Percentiles rank a stretch among this genome's conserved stretches.
Evolutionary conservation across 2,888 invertebrate genomes (phyloP).

Genomic region (Loripinus fragilis): DNA sequence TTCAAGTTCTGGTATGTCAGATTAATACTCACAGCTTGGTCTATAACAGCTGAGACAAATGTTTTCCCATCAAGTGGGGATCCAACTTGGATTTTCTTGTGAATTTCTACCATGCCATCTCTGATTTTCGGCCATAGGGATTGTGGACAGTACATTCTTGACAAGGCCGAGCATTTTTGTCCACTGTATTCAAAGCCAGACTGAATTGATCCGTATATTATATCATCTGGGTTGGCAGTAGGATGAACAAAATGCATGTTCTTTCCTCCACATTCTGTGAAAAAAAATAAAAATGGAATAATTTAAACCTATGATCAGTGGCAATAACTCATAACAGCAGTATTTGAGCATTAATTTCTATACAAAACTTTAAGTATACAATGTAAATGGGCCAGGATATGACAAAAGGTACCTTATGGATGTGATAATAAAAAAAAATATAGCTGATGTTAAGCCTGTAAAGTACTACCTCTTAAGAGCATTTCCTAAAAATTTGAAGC

Average conservation of each 20-base stretch:
- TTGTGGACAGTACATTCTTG: constrained; percentile 97
- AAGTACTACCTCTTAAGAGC: too few species aligned
- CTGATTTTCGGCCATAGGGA: constrained; percentile 91
- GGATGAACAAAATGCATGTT: constrained; percentile 99
- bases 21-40: constrained; percentile 84
- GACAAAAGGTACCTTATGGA: too few species aligned
- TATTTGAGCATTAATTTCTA: too few species aligned
- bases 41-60: constrained; percentile 98
- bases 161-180: constrained; percentile 99
- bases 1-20: too few species aligned
- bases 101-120: constrained; percentile 88
- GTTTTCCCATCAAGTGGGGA: constrained; percentile 89
- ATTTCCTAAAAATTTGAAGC: too few species aligned
- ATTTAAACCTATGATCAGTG: too few species aligned
- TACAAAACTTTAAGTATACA: too few species aligned
- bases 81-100: constrained; percentile 92
- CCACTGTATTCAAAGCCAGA: constrained; percentile 97
- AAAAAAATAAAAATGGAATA: neutral
- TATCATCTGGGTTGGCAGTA: constrained; percentile 92
- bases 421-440: too few species aligned
- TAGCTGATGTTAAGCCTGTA: too few species aligned
- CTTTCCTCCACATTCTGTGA: constrained; percentile 98
- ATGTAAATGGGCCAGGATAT: too few species aligned
- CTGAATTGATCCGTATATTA: constrained; percentile 92
- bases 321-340: too few species aligned